These are phyloP conservation scores for Porites divaricata DNA, from an alignment of 92 coral and sea anemone species.

Conservation along the genomic window DNA sequence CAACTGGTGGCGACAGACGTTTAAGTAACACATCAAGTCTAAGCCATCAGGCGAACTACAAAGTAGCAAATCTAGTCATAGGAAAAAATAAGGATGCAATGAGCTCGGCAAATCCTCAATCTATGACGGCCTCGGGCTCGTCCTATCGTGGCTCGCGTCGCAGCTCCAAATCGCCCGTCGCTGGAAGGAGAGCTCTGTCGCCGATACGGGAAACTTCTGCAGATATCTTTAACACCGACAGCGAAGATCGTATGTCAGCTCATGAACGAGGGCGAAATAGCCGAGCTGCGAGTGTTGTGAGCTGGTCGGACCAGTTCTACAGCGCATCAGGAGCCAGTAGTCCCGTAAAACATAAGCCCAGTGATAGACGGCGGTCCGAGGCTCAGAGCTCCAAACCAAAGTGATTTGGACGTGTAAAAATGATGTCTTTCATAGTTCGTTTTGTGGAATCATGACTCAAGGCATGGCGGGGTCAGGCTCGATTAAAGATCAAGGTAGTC, in stretches of 20 bases:
- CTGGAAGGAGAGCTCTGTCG: conserved; percentile 90
- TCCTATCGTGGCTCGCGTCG: conserved; percentile 65
- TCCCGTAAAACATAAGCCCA: conserved; percentile 84
- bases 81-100: conserved; percentile 89
- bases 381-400: conserved; percentile 81
- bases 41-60: conserved; percentile 93
- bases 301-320: conserved; percentile 98
- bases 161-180: conserved; percentile 85
- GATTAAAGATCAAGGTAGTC: conserved; percentile 36
- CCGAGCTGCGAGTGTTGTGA: conserved; percentile 91
- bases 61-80: conserved; percentile 96
- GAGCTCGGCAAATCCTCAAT: conserved; percentile 59
- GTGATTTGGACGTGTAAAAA: conserved; percentile 23
- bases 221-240: conserved; percentile 66
- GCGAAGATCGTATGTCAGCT: conserved; percentile 75
- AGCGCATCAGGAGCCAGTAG: conserved; percentile 75
- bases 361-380: conserved; percentile 76
- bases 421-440: neutral
- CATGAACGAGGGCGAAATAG: conserved; percentile 78
- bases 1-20: conserved; percentile 62
- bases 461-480: conserved; percentile 25
- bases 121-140: conserved; percentile 34
- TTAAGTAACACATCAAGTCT: conserved; percentile 60
- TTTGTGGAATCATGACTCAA: neutral
- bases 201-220: conserved; percentile 88